phyloP scores from a whole-genome alignment of 2,888 invertebrate genomes.

The Drosophila acutilabella region DNA sequence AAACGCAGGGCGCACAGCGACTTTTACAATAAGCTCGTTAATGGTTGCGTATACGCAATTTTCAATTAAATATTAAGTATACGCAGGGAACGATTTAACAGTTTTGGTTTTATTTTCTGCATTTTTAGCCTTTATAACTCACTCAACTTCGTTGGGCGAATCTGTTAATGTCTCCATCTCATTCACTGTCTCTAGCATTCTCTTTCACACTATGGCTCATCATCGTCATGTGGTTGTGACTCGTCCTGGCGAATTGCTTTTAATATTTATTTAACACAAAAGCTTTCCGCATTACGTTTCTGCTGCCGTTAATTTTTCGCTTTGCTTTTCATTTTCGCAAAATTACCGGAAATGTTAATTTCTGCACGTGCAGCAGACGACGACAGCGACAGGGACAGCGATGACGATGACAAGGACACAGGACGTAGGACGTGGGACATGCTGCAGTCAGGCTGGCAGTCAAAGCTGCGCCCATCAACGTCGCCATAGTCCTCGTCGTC shows the following conservation, averaged over 20 bases:
- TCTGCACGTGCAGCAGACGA: constrained; percentile 78
- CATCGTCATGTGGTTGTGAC: constrained; percentile 50
- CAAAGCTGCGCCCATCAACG: constrained; percentile 74
- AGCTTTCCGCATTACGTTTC: constrained; percentile 77
- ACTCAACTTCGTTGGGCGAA: constrained; percentile 17
- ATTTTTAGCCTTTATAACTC: constrained; percentile 50
- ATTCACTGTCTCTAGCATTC: not conserved
- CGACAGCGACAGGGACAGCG: constrained; percentile 18
- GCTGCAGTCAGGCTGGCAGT: constrained; percentile 51
- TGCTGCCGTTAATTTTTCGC: constrained; percentile 78
- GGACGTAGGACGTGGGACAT: constrained; percentile 50
- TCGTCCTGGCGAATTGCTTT: constrained; percentile 71
- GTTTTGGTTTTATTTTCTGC: constrained; percentile 60
- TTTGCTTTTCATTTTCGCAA: constrained; percentile 81
- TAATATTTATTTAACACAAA: constrained; percentile 80
- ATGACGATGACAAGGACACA: constrained; percentile 55
- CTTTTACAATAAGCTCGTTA: constrained; percentile 73
- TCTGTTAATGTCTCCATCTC: not conserved
- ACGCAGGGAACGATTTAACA: constrained; percentile 56
- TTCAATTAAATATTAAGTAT: constrained; percentile 76
- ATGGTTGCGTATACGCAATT: constrained; percentile 78
- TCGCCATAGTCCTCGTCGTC: constrained; percentile 49
- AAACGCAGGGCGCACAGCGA: constrained; percentile 23
- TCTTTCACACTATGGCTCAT: constrained; percentile 16
- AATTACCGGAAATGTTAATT: constrained; percentile 81